phyloP scores from a whole-genome alignment of 2,797 vertebrate species.

The Bradypus variegatus region DNA sequence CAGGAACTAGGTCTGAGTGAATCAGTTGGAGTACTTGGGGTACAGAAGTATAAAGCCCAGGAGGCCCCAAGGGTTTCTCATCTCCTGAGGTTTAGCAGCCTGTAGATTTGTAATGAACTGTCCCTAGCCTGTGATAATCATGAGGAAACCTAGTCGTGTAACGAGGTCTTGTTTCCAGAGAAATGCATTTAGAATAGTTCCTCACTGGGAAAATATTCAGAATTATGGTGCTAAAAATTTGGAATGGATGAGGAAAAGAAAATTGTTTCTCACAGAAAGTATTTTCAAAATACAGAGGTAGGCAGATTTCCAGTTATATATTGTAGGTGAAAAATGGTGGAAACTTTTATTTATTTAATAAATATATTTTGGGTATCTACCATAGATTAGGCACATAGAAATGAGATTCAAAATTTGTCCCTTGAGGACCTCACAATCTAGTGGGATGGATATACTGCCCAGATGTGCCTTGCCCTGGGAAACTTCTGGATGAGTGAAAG shows the following conservation, averaged over 20 bases:
- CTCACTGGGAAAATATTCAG: background rate
- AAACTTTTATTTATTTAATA: background rate
- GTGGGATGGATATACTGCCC: too few species aligned
- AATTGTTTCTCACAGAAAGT: background rate
- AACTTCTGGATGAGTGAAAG: background rate
- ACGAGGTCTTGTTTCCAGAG: background rate
- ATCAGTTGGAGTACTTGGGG: background rate
- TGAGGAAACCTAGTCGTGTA: background rate
- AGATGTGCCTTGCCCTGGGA: background rate
- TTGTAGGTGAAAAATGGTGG: background rate
- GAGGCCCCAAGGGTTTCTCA: background rate
- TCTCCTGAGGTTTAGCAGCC: background rate
- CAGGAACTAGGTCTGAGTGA: background rate
- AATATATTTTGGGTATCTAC: background rate
- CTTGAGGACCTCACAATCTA: background rate
- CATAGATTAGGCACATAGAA: background rate
- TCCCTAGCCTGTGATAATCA: background rate
- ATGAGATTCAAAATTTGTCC: background rate
- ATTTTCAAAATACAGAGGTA: background rate
- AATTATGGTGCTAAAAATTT: background rate
- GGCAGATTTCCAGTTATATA: background rate
- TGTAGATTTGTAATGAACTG: background rate
- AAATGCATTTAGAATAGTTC: background rate
- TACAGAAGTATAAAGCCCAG: background rate
- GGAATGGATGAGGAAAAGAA: background rate